Evolutionary conservation across 37 sponge, comb jelly and placozoan genomes (phyloP), one percentile per base, ranked within the genome.

Genomic region (Chondrosia reniformis): DNA sequence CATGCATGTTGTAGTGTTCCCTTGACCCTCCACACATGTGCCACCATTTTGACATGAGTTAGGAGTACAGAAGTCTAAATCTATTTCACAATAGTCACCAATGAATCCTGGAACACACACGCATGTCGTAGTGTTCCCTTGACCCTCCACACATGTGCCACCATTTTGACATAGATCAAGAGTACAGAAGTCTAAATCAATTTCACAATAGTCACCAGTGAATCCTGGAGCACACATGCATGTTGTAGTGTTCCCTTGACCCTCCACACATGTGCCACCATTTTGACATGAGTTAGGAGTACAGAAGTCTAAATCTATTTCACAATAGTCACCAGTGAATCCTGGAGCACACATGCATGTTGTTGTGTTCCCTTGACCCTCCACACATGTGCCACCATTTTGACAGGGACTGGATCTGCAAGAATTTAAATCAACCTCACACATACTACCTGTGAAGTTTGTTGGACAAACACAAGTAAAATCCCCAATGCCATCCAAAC

Each of bases 131-230:
- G 54, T 76, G 56, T 76, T 76, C 0, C 46, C 83, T 12, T 61
- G 22, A n/a, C 49, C 36, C 0, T 77, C 61, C 38, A 59, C 63
- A 33, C 39, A 59, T 13, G 42, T 62, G 19, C 66, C 64, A 64
- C 46, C 24, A 28, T 79, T 43, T 5, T 42, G 52, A 46, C 76
- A 75, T 25, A 45, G 8, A 34, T 30, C 24, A 27, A 28, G 28
- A 9, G 27, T 55, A 43, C 76, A 75, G 36, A 54, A 54, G 25
- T 75, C 76, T 1, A 75, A 28, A 33, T 75, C 52, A 7, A 42
- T 71, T 1, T 45, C 52, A 32, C 94, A 93, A 21, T 33, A 28
- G 4, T 25, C 43, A 0, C 94, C 94, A 28, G 89, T 85, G 46
- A 62, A 89, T 8, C 77, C 84, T 0, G 2, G 61, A 10, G 31